These are phyloP conservation scores for Dasyprocta punctata DNA, from an alignment of 2,113 vertebrate genomes.

Conservation along the genomic window DNA sequence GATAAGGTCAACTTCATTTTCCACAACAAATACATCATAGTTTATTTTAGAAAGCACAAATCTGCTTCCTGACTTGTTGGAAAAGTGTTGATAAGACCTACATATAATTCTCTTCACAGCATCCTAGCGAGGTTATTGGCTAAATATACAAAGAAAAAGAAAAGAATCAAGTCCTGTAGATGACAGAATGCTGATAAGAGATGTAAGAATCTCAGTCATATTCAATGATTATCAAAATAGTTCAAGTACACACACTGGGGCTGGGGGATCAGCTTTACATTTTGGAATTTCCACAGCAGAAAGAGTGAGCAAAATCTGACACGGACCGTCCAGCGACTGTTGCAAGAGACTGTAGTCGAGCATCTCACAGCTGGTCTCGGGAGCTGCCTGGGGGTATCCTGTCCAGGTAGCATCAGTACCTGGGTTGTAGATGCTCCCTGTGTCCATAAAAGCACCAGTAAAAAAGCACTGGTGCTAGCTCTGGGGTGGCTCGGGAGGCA, in stretches of 20 bases:
- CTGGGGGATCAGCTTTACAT: not conserved
- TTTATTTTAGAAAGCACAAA: conserved; percentile 28
- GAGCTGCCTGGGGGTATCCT: not conserved
- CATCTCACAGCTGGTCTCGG: not conserved
- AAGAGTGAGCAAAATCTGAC: not conserved
- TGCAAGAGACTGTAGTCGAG: not conserved
- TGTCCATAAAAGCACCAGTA: not conserved
- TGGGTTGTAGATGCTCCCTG: not conserved
- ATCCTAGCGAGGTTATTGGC: not conserved
- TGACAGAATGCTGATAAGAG: not conserved
- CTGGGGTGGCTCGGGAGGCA: not conserved
- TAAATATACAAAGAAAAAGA: not conserved
- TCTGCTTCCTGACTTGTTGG: not conserved
- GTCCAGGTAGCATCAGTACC: not conserved
- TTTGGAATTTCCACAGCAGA: not conserved
- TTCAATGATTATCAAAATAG: too few relatives aligned
- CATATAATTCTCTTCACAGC: not conserved
- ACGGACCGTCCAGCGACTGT: not conserved
- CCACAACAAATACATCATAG: not conserved
- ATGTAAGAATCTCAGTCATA: not conserved
- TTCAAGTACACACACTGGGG: too few relatives aligned
- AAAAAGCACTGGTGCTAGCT: not conserved
- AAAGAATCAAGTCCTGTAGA: not conserved
- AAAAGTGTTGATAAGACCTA: conserved; percentile 17
- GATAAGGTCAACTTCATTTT: conserved; percentile 31